These are phyloP conservation scores for Engystomops pustulosus DNA, from an alignment of 2,113 vertebrate genomes.

Conservation along the genomic window DNA sequence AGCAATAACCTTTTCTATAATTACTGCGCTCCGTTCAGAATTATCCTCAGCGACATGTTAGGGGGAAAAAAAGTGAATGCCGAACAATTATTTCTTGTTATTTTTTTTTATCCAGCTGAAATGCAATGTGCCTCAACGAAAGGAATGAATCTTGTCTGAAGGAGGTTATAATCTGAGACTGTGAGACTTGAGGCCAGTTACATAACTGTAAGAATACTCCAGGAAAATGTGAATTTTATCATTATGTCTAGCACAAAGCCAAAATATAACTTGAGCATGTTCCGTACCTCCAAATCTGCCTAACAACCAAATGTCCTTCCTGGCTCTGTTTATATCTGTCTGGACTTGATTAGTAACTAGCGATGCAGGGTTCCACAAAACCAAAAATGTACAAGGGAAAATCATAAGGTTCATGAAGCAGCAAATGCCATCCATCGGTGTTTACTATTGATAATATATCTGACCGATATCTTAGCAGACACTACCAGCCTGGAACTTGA, in stretches of 20 bases:
- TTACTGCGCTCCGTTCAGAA: conserved; percentile 50
- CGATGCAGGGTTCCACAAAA: conserved; percentile 4
- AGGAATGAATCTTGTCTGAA: conserved; percentile 28
- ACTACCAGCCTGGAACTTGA: no score
- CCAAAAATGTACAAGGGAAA: neutral
- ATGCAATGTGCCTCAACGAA: conserved; percentile 23
- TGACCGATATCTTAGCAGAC: no score
- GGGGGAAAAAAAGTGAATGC: conserved; percentile 43
- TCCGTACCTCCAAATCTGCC: conserved; percentile 34
- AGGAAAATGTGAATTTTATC: conserved; percentile 51
- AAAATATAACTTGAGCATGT: conserved; percentile 48
- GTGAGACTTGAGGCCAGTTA: conserved; percentile 32
- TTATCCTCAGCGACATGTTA: conserved; percentile 54
- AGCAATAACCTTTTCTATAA: conserved; percentile 59
- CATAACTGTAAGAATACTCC: conserved; percentile 34
- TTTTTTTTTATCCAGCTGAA: conserved; percentile 43
- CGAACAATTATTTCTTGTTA: conserved; percentile 57
- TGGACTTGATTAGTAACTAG: conserved; percentile 6
- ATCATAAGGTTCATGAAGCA: neutral
- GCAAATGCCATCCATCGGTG: neutral
- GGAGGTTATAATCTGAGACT: conserved; percentile 36
- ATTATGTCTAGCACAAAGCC: conserved; percentile 47
- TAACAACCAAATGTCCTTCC: conserved; percentile 25
- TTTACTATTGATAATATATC: neutral
- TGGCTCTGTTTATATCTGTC: conserved; percentile 11